Evolutionary conservation across 35 echinoderm and acorn worm genomes (phyloP).

Genomic region (Diadema setosum): DNA sequence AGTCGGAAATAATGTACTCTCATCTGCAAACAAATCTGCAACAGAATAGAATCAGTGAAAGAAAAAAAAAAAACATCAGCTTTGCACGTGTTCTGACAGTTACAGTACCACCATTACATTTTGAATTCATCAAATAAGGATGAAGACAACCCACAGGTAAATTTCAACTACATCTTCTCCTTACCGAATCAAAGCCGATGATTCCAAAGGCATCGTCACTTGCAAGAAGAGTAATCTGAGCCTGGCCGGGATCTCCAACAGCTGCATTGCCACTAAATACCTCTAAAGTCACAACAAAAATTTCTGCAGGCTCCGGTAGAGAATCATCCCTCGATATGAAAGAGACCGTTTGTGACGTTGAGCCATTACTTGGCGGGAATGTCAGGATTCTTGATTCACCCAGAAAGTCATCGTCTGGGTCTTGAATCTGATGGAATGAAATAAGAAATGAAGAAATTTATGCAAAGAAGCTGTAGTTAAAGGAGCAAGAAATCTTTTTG

Average conservation of each 20-base stretch:
- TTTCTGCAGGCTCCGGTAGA: conserved; percentile 73
- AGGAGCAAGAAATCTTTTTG: not conserved
- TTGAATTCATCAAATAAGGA: too few relatives aligned
- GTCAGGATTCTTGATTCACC: not conserved
- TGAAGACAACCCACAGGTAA: too few relatives aligned
- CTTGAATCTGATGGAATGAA: not conserved
- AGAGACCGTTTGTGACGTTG: conserved; percentile 12
- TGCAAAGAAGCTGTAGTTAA: not conserved
- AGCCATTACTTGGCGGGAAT: not conserved
- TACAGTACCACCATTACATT: too few relatives aligned
- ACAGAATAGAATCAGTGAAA: too few relatives aligned
- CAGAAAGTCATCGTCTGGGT: not conserved
- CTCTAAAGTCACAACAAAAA: conserved; percentile 40
- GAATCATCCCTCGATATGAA: conserved; percentile 62
- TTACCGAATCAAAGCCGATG: conserved; percentile 79
- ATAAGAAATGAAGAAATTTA: not conserved
- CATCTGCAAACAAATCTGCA: too few relatives aligned
- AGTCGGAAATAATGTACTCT: too few relatives aligned
- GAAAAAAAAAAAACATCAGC: too few relatives aligned
- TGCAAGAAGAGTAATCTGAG: conserved; percentile 58
- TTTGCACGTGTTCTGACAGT: too few relatives aligned
- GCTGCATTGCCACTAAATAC: conserved; percentile 19
- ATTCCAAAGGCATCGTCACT: conserved; percentile 94
- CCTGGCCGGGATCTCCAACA: conserved; percentile 19
- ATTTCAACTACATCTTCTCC: too few relatives aligned